A percentile compares a stretch with the other conserved stretches of the same genome.
Conservation (phyloP, 2,797 vertebrate species). For the Coregonus sp. region DNA sequence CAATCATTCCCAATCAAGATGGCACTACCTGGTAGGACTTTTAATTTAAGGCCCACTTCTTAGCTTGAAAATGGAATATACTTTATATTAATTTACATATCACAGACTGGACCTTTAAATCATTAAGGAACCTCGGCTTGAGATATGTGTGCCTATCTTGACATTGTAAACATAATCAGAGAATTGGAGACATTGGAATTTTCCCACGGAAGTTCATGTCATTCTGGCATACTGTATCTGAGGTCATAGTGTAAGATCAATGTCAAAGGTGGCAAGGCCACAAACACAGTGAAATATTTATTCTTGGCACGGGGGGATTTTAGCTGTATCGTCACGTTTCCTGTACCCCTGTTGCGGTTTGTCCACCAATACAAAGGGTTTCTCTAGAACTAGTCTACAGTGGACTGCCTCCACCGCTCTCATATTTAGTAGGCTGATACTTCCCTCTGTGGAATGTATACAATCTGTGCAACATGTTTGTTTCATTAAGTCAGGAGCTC, state of each 20-base stretch:
- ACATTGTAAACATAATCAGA: too few species aligned
- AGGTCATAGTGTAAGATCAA: background rate
- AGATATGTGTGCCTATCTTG: too few species aligned
- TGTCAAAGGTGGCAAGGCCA: background rate
- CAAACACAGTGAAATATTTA: background rate
- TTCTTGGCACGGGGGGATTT: background rate
- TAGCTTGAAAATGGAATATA: too few species aligned
- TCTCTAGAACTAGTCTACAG: background rate
- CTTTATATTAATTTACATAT: too few species aligned
- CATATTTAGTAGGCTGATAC: constrained; percentile 18
- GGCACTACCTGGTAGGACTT: constrained; percentile 67
- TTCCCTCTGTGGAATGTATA: constrained; percentile 46
- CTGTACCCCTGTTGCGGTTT: background rate
- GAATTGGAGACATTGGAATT: background rate
- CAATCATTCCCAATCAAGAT: constrained; percentile 49
- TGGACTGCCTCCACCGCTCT: constrained; percentile 11
- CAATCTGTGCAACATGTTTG: constrained; percentile 57
- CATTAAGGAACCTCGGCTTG: background rate
- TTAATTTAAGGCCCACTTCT: too few species aligned
- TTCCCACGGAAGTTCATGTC: background rate
- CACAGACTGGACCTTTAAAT: background rate
- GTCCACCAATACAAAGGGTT: background rate
- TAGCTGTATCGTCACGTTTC: background rate
- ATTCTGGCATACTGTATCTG: background rate
- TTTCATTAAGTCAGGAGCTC: constrained; percentile 58